These are phyloP conservation scores for Melanophora roralis DNA, from an alignment of 2,888 invertebrate species.

Conservation along the genomic window DNA sequence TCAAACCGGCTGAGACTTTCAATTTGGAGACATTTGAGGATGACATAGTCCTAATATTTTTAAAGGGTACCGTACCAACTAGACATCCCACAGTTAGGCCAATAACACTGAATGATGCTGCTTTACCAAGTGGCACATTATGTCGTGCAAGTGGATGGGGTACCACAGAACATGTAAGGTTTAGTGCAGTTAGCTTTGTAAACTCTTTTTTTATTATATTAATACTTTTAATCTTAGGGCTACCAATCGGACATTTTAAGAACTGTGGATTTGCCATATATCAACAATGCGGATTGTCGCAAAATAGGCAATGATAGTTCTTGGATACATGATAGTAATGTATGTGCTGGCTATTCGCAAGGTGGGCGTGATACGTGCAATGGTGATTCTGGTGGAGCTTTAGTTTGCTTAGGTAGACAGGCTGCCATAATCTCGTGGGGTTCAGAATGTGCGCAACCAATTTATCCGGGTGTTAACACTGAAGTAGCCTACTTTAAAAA, in stretches of 20 bases:
- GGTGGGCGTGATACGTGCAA: conserved; percentile 88
- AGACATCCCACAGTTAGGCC: conserved; percentile 71
- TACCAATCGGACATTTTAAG: conserved; percentile 65
- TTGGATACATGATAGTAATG: conserved; percentile 81
- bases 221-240: conserved; percentile 62
- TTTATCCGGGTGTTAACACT: conserved; percentile 87
- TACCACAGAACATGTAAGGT: conserved; percentile 66
- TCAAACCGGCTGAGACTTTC: conserved; percentile 63
- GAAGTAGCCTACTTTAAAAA: conserved; percentile 77
- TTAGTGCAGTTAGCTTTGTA: background rate
- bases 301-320: conserved; percentile 67
- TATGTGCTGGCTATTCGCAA: conserved; percentile 86
- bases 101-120: conserved; percentile 65
- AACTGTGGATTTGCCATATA: conserved; percentile 70
- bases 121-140: conserved; percentile 59
- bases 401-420: conserved; percentile 81
- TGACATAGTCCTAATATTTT: conserved; percentile 71
- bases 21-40: conserved; percentile 66
- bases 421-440: conserved; percentile 92
- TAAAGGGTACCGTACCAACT: conserved; percentile 69
- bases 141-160: conserved; percentile 76
- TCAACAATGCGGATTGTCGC: conserved; percentile 65
- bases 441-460: conserved; percentile 84
- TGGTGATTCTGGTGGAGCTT: conserved; percentile 91
- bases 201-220: background rate